Evolutionary conservation across 2,888 invertebrate species (phyloP).

Genomic region (Ecdyonurus torrentis): DNA sequence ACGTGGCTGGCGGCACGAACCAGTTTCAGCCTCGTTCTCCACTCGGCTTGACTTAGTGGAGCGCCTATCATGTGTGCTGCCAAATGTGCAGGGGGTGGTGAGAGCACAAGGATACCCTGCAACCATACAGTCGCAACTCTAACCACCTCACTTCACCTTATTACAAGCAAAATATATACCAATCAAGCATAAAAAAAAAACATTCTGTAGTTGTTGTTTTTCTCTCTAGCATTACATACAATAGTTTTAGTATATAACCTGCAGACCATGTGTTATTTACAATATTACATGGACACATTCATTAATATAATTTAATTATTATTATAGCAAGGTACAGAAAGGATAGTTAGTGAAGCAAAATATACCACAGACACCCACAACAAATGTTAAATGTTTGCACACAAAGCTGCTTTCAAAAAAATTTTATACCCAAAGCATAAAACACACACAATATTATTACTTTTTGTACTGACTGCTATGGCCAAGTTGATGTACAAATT

Average conservation of each 20-base stretch:
- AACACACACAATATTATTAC: no score
- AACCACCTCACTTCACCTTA: neutral
- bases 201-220: no score
- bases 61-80: neutral
- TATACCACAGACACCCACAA: no score
- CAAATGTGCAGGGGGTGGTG: neutral
- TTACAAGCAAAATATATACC: neutral
- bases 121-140: neutral
- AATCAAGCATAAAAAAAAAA: neutral
- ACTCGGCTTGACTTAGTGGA: neutral
- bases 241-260: neutral
- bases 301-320: no score
- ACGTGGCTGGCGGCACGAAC: constrained; percentile 22
- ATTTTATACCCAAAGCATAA: no score
- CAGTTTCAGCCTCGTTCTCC: neutral
- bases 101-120: neutral
- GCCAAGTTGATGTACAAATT: no score
- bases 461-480: no score
- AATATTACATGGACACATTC: no score
- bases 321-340: no score
- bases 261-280: neutral
- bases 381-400: no score
- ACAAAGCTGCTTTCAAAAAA: no score
- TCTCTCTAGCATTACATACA: neutral
- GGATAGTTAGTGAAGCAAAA: no score